phyloP scores from a whole-genome alignment of 1,140 invertebrate genomes.

The Papilio xuthus region DNA sequence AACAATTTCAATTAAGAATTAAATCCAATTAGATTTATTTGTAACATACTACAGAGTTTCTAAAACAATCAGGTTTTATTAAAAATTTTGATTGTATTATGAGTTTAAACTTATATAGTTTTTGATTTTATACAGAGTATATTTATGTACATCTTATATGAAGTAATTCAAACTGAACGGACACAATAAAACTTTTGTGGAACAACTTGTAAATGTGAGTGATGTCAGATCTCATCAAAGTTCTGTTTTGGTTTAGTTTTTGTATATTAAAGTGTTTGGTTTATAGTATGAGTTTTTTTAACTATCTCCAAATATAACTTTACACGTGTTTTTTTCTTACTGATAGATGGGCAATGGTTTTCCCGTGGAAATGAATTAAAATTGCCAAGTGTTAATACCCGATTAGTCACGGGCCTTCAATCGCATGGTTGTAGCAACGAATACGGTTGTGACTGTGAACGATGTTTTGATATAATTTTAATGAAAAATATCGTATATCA shows the following conservation, averaged over 20 bases:
- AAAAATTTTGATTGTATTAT: conserved; percentile 5
- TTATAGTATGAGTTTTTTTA: not conserved
- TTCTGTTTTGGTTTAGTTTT: conserved; percentile 29
- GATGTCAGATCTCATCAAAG: conserved; percentile 23
- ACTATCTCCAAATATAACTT: not conserved
- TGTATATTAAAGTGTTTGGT: conserved; percentile 38
- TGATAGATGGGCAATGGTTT: too few species aligned
- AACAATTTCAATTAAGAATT: conserved; percentile 9
- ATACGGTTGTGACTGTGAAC: too few species aligned
- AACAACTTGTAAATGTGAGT: conserved; percentile 29
- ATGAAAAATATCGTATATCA: too few species aligned
- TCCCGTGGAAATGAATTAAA: too few species aligned
- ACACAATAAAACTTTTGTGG: conserved; percentile 10
- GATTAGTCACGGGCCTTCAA: too few species aligned
- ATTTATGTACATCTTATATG: conserved; percentile 9
- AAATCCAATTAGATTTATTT: conserved; percentile 29
- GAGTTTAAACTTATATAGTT: not conserved
- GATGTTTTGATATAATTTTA: too few species aligned
- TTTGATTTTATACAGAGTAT: not conserved
- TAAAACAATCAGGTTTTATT: not conserved
- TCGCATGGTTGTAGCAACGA: too few species aligned
- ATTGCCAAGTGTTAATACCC: too few species aligned
- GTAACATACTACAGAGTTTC: not conserved
- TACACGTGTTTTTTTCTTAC: too few species aligned
- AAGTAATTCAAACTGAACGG: not conserved